Conservation (phyloP, 2,888 invertebrate genomes). For the Sesia apiformis region DNA sequence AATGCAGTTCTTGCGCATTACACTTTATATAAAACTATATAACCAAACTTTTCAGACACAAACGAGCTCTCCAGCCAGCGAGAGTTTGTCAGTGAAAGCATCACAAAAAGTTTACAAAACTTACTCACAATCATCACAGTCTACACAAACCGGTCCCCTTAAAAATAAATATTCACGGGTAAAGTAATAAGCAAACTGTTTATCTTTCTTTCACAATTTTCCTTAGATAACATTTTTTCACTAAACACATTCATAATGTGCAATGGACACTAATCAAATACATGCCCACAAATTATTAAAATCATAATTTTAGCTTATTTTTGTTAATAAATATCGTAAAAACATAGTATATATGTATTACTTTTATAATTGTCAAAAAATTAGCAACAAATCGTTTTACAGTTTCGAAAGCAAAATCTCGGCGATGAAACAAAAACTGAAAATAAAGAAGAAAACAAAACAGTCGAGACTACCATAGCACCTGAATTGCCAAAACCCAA, state of each 20-base stretch:
- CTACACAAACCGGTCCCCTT: slow-evolving; percentile 40
- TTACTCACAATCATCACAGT: slow-evolving; percentile 49
- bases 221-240: background rate
- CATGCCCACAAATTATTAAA: background rate
- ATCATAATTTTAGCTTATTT: background rate
- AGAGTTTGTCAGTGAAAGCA: slow-evolving; percentile 69
- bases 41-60: slow-evolving; percentile 55
- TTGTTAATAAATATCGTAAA: background rate
- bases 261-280: too few relatives aligned
- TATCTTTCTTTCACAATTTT: slow-evolving; percentile 1
- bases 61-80: slow-evolving; percentile 53
- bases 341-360: background rate
- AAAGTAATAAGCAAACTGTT: slow-evolving; percentile 15
- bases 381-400: too few relatives aligned
- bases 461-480: slow-evolving; percentile 15
- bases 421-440: slow-evolving; percentile 16
- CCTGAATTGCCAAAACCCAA: slow-evolving; percentile 26
- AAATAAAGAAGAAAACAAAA: slow-evolving; percentile 20
- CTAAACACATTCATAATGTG: background rate
- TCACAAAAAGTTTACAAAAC: slow-evolving; percentile 66
- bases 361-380: too few relatives aligned
- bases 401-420: background rate
- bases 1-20: background rate
- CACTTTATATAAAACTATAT: background rate
- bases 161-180: slow-evolving; percentile 61